Evolutionary conservation across 23 tunicate genomes (phyloP), one percentile per base, ranked within the genome.

Genomic region (Botrylloides violaceus): DNA sequence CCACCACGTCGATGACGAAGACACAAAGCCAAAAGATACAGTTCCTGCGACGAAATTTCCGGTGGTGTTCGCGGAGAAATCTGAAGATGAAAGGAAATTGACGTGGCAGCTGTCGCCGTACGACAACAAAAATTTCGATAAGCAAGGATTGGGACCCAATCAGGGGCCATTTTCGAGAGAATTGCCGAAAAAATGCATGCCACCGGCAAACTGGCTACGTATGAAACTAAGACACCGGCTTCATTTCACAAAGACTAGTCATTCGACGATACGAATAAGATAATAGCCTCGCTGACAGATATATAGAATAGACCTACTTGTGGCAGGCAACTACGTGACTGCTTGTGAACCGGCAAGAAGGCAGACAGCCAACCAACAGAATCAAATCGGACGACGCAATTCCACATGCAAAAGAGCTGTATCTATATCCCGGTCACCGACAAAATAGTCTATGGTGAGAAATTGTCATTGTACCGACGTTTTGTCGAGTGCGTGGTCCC

Each of bases 141-240:
- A 70, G 19, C 95, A 87, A 59, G 95, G 95, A 12, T 79, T 87
- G 24, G 95, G 95, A 28, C 95, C 95, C 6, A 87, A 87, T 47
- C 95, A 87, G 35, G 95, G 95, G 19, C 95, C 95, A 2, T 87
- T 87, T 63, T 87, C 95, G 6, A 49, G 95, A 29, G 95, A 87
- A 60, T 61, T 87, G 75, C 95, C 95, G 1, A 76, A 75, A 24
- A 87, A 87, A 62, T 87, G 95, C 70, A 87, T 80, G 86, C 95
- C 95, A 23, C 95, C 95, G 12, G 77, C 64, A 35, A 87, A 80
- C 70, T 87, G 95, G 95, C 36, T 87, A n/a, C 59, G 86, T 9
- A 87, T 87, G 95, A 87, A 87, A 76, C 62, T 87, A n/a, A 47
- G 95, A 29, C 85, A 76, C 3, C 71, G 95, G 29, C 64, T 80